phyloP scores from a whole-genome alignment of 2,797 vertebrate genomes.

The Pipistrellus pygmaeus region DNA sequence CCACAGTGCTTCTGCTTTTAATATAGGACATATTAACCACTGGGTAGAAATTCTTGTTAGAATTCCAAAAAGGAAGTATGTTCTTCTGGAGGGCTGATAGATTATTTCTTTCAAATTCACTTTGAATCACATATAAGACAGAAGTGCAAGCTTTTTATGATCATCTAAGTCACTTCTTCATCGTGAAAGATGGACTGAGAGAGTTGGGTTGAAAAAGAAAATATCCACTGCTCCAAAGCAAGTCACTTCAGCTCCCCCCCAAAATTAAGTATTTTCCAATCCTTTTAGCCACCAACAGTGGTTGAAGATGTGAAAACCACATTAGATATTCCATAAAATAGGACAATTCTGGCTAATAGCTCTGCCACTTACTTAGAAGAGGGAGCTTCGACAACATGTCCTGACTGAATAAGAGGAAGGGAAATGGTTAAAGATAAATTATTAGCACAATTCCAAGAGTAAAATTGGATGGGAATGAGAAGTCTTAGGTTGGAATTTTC shows the following conservation, averaged over 20 bases:
- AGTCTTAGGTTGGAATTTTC: conserved; percentile 15
- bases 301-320: background rate
- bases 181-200: conserved; percentile 45
- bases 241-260: background rate
- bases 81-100: conserved; percentile 34
- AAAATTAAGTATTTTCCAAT: conserved; percentile 21
- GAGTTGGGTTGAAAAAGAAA: conserved; percentile 32
- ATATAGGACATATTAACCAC: conserved; percentile 49
- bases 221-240: conserved; percentile 1
- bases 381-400: background rate
- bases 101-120: conserved; percentile 58
- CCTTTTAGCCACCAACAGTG: conserved; percentile 27
- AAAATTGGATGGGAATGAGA: conserved; percentile 35
- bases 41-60: conserved; percentile 57
- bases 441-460: background rate
- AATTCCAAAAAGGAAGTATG: conserved; percentile 29
- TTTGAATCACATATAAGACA: conserved; percentile 47
- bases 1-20: conserved; percentile 27
- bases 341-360: background rate
- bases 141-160: background rate
- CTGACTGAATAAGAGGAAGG: background rate
- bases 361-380: conserved; percentile 14
- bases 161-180: conserved; percentile 20
- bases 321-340: background rate
- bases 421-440: background rate